These are phyloP conservation scores for Phthorimaea operculella DNA, from an alignment of 1,140 invertebrate species.

Conservation along the genomic window DNA sequence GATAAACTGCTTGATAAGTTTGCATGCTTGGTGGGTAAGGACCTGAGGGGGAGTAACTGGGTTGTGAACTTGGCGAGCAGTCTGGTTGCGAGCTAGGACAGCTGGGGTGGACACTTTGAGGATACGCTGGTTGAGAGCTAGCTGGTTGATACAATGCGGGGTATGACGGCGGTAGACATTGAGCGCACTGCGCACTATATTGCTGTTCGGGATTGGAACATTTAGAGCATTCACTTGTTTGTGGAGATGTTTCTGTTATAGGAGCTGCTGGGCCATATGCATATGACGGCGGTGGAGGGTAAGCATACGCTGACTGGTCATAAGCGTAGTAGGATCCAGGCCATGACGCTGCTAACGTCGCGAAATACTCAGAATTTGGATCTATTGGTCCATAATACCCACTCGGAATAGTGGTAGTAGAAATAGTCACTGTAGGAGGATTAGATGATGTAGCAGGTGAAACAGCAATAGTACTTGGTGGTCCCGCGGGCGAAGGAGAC, in stretches of 20 bases:
- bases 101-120: too few relatives aligned
- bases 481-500: constrained; percentile 12
- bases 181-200: neutral
- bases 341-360: too few relatives aligned
- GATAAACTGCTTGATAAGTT: too few relatives aligned
- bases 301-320: constrained; percentile 6
- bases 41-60: neutral
- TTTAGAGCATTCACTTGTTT: neutral
- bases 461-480: constrained; percentile 16
- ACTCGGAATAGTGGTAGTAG: constrained; percentile 7
- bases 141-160: neutral
- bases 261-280: neutral
- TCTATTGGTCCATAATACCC: neutral
- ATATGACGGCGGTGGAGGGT: constrained; percentile 10
- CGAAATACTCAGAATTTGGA: neutral
- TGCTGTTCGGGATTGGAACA: neutral
- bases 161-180: constrained; percentile 10
- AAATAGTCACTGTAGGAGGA: constrained; percentile 14
- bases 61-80: neutral
- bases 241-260: neutral
- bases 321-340: too few relatives aligned
- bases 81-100: neutral
- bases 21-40: too few relatives aligned
- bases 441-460: constrained; percentile 13
- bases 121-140: constrained; percentile 1